Percentiles rank a stretch among this genome's conserved stretches.
phyloP scores from a whole-genome alignment of 2,113 vertebrate genomes.

The Cololabis saira region DNA sequence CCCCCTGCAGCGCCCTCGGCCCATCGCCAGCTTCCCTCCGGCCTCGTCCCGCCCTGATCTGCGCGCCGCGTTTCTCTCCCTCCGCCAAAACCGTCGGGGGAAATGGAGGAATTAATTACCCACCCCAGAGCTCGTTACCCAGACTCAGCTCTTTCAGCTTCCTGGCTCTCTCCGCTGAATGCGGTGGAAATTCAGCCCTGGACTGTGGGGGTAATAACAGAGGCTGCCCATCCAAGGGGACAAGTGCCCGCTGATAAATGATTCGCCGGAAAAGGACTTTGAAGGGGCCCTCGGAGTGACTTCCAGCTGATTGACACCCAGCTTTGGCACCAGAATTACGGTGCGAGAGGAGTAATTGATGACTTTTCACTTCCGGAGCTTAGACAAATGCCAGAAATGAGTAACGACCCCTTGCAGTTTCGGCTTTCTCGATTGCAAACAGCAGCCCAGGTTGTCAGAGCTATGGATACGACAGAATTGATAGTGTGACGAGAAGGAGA shows the following conservation, averaged over 20 bases:
- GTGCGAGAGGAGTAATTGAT: slow-evolving; percentile 69
- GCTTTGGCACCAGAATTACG: slow-evolving; percentile 53
- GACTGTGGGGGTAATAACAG: slow-evolving; percentile 72
- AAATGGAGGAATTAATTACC: slow-evolving; percentile 77
- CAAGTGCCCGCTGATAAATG: slow-evolving; percentile 67
- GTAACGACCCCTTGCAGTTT: slow-evolving; percentile 65
- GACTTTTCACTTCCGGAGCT: slow-evolving; percentile 53
- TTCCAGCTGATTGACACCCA: slow-evolving; percentile 65
- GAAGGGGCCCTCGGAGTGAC: slow-evolving; percentile 46
- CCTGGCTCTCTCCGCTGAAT: slow-evolving; percentile 63
- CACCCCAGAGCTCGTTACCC: slow-evolving; percentile 72
- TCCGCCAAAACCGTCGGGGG: slow-evolving; percentile 29
- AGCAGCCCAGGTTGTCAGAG: slow-evolving; percentile 64
- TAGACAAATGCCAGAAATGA: slow-evolving; percentile 70
- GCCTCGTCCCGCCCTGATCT: slow-evolving; percentile 60
- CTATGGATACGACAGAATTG: slow-evolving; percentile 58
- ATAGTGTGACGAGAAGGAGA: slow-evolving; percentile 55
- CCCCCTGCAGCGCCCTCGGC: slow-evolving; percentile 47
- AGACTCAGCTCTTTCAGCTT: slow-evolving; percentile 61
- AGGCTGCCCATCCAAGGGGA: slow-evolving; percentile 67
- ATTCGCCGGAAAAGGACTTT: slow-evolving; percentile 63
- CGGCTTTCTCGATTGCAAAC: slow-evolving; percentile 66
- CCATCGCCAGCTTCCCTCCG: slow-evolving; percentile 44
- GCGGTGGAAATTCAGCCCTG: slow-evolving; percentile 72
- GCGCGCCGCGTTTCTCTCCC: slow-evolving; percentile 45